Base-by-base conservation (phyloP, 2,888 invertebrate genomes). In the Hecatera dysodea region DNA sequence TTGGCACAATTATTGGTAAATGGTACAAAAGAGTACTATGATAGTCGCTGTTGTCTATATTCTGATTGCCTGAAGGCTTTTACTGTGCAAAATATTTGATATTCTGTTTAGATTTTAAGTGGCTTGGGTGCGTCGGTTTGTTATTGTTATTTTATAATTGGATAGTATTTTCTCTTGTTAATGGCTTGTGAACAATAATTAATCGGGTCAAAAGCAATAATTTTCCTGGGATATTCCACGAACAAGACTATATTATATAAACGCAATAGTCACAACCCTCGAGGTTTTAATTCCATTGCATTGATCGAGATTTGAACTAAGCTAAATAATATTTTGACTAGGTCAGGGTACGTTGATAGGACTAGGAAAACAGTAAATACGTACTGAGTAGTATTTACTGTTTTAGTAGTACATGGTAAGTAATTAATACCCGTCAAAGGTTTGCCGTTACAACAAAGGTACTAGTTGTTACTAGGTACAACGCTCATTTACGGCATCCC, bases 1-100 rank as follows among this genome's bases (percentile, higher is more conserved):
- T 83, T 76, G 46, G 55, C 44, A 36, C 46, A 60, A 69, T 68
- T 66, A 81, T 17, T 52, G 27, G 52, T 53, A 62, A 74, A 79
- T 74, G 36, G 44, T 29, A 66, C 56, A 52, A 70, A 73, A 72
- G 59, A 64, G 46, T 65, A 48, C 56, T 68, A 73, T 68, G 17
- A 66, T 67, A n/a, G n/a, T n/a, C 39, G 17, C 24, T 57, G 42
- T 67, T 67, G 68, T 50, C 60, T 60, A 53, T 67, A 57, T 65
- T 69, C 5, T 15, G 60, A 67, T 67, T 69, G 73, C 73, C 77
- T 11, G 52, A 17, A 55, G 81, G 81, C 42, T 60, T 71, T 46
- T 44, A 61, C 7, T 72, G 57, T 72, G 24, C 59, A 67, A 67
- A 63, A 12, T 9, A 29, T 59, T 60, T 39, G 11, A 11, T 27